Conservation (phyloP, 2,888 invertebrate genomes). For the Mimachlamys varia region DNA sequence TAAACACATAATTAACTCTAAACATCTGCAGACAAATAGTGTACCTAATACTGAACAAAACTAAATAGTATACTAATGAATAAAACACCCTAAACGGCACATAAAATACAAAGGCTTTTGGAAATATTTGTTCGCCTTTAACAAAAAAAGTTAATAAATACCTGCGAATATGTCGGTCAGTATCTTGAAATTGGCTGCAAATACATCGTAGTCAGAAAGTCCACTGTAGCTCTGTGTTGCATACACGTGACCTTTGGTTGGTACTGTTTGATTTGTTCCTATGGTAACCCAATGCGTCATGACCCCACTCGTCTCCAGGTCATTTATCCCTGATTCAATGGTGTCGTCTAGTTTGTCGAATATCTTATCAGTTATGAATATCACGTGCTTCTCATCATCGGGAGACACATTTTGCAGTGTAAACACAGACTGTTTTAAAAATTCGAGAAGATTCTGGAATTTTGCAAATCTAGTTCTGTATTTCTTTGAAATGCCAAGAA, state of each 20-base stretch:
- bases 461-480: background rate
- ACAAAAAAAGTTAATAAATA: background rate
- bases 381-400: background rate
- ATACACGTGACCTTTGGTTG: background rate
- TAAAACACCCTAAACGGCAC: no score
- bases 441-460: background rate
- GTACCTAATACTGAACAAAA: no score
- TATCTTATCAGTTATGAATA: background rate
- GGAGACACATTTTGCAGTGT: background rate
- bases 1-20: no score
- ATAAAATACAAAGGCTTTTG: no score
- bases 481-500: background rate
- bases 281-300: constrained; percentile 15
- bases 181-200: constrained; percentile 7
- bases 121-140: no score
- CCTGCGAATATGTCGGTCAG: background rate
- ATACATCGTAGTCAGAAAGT: background rate
- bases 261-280: background rate
- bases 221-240: background rate
- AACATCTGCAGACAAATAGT: no score
- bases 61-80: no score
- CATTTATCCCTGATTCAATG: background rate
- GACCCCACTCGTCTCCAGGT: background rate
- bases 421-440: background rate
- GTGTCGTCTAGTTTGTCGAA: background rate